A percentile compares a stretch with the other conserved stretches of the same genome.
phyloP scores from a whole-genome alignment of 2,797 vertebrate species.

The Clarias platycephalus region DNA sequence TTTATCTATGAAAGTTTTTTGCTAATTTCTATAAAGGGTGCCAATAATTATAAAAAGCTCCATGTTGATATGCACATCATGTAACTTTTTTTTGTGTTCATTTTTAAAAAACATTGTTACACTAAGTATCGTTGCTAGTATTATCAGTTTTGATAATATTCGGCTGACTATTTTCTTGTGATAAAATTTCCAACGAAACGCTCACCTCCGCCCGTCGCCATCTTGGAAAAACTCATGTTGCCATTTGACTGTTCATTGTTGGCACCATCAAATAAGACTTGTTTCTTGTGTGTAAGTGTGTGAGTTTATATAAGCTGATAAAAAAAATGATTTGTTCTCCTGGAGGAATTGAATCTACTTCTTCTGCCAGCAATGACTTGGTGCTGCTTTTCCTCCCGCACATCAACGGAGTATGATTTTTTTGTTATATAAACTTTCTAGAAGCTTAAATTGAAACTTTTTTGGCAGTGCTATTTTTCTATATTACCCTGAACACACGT shows the following conservation, averaged over 20 bases:
- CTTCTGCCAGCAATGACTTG: slow-evolving; percentile 53
- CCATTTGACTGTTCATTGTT: slow-evolving; percentile 58
- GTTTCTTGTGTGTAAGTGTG: slow-evolving; percentile 56
- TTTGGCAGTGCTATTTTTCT: slow-evolving; percentile 77
- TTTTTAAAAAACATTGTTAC: slow-evolving; percentile 28
- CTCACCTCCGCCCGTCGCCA: slow-evolving; percentile 54
- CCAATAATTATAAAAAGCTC: slow-evolving; percentile 35
- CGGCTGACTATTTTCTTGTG: slow-evolving; percentile 57
- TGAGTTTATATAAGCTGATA: slow-evolving; percentile 58
- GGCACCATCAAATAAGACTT: slow-evolving; percentile 59
- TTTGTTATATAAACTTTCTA: slow-evolving; percentile 61
- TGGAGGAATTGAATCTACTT: slow-evolving; percentile 61
- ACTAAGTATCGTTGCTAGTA: slow-evolving; percentile 54
- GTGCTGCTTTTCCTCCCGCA: slow-evolving; percentile 49
- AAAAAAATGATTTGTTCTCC: slow-evolving; percentile 51
- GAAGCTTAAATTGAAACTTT: slow-evolving; percentile 67
- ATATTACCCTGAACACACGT: slow-evolving; percentile 70
- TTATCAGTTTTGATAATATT: slow-evolving; percentile 54
- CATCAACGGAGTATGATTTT: slow-evolving; percentile 58
- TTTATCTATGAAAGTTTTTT: background rate
- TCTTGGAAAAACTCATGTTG: slow-evolving; percentile 56
- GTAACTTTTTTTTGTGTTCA: slow-evolving; percentile 43
- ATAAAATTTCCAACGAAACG: slow-evolving; percentile 44
- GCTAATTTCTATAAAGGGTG: slow-evolving; percentile 18
- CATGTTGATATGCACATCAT: slow-evolving; percentile 54